These are phyloP conservation scores for Miniopterus natalensis DNA, from an alignment of 2,113 vertebrate species.

Conservation along the genomic window DNA sequence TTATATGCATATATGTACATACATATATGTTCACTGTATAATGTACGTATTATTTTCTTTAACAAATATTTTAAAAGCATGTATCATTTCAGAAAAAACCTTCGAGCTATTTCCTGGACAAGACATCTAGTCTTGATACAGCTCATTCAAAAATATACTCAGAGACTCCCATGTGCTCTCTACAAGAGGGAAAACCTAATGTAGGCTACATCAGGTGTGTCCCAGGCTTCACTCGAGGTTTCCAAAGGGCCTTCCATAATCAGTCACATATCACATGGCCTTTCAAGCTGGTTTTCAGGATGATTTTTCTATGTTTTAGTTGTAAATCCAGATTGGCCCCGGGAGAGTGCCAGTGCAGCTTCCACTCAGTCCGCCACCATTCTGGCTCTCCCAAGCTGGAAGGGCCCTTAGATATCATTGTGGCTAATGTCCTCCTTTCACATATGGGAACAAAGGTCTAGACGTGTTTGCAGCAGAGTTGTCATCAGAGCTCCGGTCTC, in stretches of 20 bases:
- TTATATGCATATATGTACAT: neutral
- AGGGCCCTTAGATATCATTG: neutral
- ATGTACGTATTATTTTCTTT: neutral
- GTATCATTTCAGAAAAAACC: conserved; percentile 25
- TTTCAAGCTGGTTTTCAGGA: neutral
- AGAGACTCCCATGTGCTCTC: neutral
- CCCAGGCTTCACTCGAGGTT: neutral
- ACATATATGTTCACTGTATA: neutral
- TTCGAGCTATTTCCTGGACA: neutral
- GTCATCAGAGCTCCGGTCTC: neutral
- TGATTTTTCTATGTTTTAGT: too few relatives aligned
- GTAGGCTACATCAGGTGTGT: neutral
- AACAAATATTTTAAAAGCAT: neutral
- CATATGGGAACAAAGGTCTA: conserved; percentile 14
- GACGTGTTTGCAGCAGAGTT: neutral
- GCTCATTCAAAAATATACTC: conserved; percentile 31
- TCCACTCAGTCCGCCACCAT: too few relatives aligned
- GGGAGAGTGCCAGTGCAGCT: too few relatives aligned
- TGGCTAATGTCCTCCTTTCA: neutral
- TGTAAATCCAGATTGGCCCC: too few relatives aligned
- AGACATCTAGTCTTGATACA: conserved; percentile 21
- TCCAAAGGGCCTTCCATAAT: neutral
- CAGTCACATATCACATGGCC: neutral
- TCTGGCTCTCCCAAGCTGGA: neutral
- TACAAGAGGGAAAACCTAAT: neutral